phyloP scores from a whole-genome alignment of 2,888 invertebrate genomes.

The Galerucella pusilla region DNA sequence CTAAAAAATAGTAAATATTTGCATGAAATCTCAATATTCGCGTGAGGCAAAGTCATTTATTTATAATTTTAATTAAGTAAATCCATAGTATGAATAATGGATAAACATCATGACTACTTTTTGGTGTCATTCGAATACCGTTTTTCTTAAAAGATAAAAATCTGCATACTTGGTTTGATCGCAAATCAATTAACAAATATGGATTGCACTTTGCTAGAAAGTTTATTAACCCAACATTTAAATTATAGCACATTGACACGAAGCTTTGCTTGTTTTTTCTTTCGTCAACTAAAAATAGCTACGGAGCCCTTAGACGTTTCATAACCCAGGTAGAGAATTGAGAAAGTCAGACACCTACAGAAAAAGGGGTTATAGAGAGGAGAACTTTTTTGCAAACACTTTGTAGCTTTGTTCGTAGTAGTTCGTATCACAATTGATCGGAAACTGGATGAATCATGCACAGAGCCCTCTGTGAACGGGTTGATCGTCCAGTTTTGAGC shows the following conservation, averaged over 20 bases:
- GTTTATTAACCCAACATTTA: background rate
- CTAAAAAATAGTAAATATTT: conserved; percentile 48
- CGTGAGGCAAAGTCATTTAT: conserved; percentile 56
- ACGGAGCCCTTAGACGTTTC: too few species aligned
- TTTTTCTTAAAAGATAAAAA: conserved; percentile 40
- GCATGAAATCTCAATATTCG: conserved; percentile 56
- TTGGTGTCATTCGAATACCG: conserved; percentile 41
- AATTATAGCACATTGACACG: background rate
- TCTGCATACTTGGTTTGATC: conserved; percentile 33
- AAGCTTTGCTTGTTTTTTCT: background rate
- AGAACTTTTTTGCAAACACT: too few species aligned
- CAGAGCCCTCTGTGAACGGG: too few species aligned
- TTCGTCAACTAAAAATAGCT: background rate
- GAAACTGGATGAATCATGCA: too few species aligned
- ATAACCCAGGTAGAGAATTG: too few species aligned
- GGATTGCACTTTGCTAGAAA: background rate
- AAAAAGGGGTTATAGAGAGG: too few species aligned
- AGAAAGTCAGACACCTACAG: too few species aligned
- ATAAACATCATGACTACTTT: conserved; percentile 36
- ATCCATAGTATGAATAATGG: conserved; percentile 50
- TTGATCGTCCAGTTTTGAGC: too few species aligned
- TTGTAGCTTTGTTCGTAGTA: too few species aligned
- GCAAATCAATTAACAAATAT: conserved; percentile 25
- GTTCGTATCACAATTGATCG: too few species aligned
- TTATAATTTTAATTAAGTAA: conserved; percentile 57